Evolutionary conservation across 2,888 invertebrate genomes (phyloP).

Genomic region (Ferrisia virgata): DNA sequence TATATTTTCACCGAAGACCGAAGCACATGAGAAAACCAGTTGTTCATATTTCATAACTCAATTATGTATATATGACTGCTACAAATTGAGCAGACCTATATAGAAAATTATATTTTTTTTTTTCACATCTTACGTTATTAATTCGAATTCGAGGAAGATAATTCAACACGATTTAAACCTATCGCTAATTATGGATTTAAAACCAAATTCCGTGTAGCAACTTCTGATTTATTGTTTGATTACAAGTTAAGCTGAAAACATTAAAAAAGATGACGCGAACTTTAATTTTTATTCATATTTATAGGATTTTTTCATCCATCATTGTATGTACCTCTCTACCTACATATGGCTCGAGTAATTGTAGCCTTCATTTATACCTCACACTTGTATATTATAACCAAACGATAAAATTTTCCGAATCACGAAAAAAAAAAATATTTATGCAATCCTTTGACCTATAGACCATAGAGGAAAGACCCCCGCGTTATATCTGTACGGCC

Average conservation of each 20-base stretch:
- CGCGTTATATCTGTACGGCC: not conserved
- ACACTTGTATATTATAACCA: not conserved
- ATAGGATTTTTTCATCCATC: not conserved
- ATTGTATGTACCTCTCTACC: not conserved
- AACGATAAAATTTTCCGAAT: not conserved
- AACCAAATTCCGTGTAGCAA: not conserved
- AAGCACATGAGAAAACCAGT: constrained; percentile 1
- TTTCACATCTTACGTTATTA: not conserved
- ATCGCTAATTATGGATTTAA: constrained; percentile 13
- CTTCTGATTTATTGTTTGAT: constrained; percentile 16
- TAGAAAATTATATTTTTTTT: constrained; percentile 10
- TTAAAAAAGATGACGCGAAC: constrained; percentile 8
- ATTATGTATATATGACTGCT: constrained; percentile 12
- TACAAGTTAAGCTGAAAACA: not conserved
- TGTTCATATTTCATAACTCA: constrained; percentile 23
- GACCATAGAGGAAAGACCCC: too few relatives aligned
- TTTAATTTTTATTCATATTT: constrained; percentile 19
- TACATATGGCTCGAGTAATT: not conserved
- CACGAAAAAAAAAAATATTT: not conserved
- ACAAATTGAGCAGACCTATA: constrained; percentile 14
- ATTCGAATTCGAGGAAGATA: constrained; percentile 1
- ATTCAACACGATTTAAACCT: not conserved
- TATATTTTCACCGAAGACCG: not conserved
- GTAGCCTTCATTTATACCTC: not conserved
- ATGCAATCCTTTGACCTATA: not conserved